Base-by-base conservation (phyloP, 2,888 invertebrate genomes). In the Hylaea fasciaria region DNA sequence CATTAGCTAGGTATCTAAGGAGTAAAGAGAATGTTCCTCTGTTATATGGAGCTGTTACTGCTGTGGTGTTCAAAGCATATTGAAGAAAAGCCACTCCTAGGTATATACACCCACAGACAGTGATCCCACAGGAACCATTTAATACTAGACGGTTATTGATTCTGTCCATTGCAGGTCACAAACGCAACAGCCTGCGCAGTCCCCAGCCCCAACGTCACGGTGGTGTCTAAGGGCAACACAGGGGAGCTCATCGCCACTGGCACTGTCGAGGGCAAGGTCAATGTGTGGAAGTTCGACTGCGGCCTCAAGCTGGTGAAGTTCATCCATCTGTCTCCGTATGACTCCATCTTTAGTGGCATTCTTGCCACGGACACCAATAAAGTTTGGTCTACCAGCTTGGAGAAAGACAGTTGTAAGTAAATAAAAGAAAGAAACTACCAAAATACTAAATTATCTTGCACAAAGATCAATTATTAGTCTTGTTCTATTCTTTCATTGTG, bases 271-370 rank as follows among this genome's bases (percentile, higher is more conserved):
- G 95, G 95, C 32, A 94, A 95, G 59, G 94, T 98, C 68, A 96
- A 95, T 66, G 94, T 98, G 35, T 98, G 97, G 96, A 96, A 96
- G 81, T 95, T 97, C 62, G 95, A 95, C 66, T 95, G 96, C 57
- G 96, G 97, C 74, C 92, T 97, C 47, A 96, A 95, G 73, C 87
- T 94, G 58, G 94, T 94, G 74, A 94, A 95, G 78, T 94, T 93
- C 69, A 94, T 95, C 66, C 86, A 86, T 62, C 79, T 92, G 8
- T 87, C 92, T 39, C 86, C 92, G 3, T 91, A 91, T 62, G 92
- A 93, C 74, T 91, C 93, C 28, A 91, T 92, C 69, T 92, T 92
- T 73, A 91, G 91, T 68, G 91, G 91, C 0, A 86, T 92, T 64
- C 76, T 92, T 53, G 73, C 86, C 39, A 82, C 86, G 2, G 91